Conservation (phyloP, 2,888 invertebrate genomes). For the Caprella mutica region DNA sequence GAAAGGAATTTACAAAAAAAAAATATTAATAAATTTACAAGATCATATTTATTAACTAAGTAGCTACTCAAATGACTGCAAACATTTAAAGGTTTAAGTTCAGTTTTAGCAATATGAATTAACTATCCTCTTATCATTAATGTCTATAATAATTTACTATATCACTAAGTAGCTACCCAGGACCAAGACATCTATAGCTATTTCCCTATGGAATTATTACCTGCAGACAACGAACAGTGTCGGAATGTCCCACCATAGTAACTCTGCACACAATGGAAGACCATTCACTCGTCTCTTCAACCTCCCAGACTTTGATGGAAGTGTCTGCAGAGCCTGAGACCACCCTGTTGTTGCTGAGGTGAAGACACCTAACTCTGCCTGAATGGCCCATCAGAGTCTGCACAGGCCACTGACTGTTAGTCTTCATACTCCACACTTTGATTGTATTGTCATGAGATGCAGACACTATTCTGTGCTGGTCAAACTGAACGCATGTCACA, state of each 20-base stretch:
- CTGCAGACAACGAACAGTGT: conserved; percentile 46
- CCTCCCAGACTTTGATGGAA: conserved; percentile 45
- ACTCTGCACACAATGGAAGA: conserved; percentile 46
- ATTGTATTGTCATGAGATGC: conserved; percentile 47
- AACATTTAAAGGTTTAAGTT: too few species aligned
- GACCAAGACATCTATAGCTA: too few species aligned
- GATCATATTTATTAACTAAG: too few species aligned
- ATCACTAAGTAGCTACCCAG: too few species aligned
- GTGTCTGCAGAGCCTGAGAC: conserved; percentile 44
- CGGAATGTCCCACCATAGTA: conserved; percentile 46
- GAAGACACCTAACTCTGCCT: conserved; percentile 45
- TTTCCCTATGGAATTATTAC: conserved; percentile 38
- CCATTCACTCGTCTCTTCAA: conserved; percentile 43
- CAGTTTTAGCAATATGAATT: too few species aligned
- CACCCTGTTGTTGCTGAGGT: conserved; percentile 41
- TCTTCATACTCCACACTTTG: conserved; percentile 46
- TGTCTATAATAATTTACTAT: too few species aligned
- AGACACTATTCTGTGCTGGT: conserved; percentile 45
- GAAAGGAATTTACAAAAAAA: too few species aligned
- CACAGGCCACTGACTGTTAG: conserved; percentile 45
- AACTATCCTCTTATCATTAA: too few species aligned
- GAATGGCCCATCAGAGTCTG: conserved; percentile 47
- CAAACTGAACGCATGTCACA: conserved; percentile 47
- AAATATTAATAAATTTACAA: too few species aligned
- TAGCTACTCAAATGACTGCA: too few species aligned